These are phyloP conservation scores for Sipha flava DNA, from an alignment of 1,140 invertebrate genomes.

Conservation along the genomic window DNA sequence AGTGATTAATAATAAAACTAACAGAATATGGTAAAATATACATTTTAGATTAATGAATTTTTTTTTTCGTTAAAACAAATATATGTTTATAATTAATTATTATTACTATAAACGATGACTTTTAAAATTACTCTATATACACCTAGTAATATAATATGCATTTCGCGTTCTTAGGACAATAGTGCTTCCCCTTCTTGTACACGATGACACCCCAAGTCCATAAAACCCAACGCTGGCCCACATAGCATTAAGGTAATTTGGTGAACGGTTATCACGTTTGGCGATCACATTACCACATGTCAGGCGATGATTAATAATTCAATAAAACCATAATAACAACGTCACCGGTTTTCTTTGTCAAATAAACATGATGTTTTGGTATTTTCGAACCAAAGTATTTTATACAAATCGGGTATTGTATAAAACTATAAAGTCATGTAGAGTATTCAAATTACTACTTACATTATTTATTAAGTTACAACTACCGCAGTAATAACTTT, in stretches of 20 bases:
- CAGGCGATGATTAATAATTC: slow-evolving; percentile 33
- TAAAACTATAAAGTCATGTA: no score
- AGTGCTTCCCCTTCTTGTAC: not conserved
- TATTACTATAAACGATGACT: not conserved
- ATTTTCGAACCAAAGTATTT: not conserved
- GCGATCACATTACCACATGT: slow-evolving; percentile 20
- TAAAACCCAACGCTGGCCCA: not conserved
- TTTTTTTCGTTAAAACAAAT: not conserved
- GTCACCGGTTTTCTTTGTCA: not conserved
- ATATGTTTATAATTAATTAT: not conserved
- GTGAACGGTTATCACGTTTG: slow-evolving; percentile 10
- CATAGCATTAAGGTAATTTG: slow-evolving; percentile 30
- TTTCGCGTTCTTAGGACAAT: not conserved
- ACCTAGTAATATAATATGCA: not conserved
- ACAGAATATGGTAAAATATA: not conserved
- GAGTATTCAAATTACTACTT: no score
- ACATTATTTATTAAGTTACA: no score
- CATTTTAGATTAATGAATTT: slow-evolving; percentile 11
- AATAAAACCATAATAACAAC: not conserved
- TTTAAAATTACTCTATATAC: not conserved
- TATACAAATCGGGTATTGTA: not conserved
- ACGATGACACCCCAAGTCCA: not conserved
- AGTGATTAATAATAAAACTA: not conserved
- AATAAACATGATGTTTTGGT: not conserved
- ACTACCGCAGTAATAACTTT: no score